phyloP scores from a whole-genome alignment of 1,140 invertebrate genomes.

The Nephotettix cincticeps region DNA sequence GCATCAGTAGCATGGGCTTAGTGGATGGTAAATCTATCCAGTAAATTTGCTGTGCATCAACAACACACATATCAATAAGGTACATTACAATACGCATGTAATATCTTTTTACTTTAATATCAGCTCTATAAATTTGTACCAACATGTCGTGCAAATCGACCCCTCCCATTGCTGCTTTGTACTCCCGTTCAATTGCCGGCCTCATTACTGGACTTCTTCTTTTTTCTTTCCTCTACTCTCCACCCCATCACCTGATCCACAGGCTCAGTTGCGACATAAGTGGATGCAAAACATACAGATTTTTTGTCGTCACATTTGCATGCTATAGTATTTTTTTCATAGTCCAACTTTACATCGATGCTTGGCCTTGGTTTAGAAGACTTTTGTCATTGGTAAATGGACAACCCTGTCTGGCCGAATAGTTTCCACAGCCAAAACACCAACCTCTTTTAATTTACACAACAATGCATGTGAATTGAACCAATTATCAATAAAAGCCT shows the following conservation, averaged over 20 bases:
- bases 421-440: conserved; percentile 32
- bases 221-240: conserved; percentile 29
- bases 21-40: conserved; percentile 4
- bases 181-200: conserved; percentile 27
- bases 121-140: conserved; percentile 36
- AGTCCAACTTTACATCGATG: conserved; percentile 28
- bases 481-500: conserved; percentile 36
- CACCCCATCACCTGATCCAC: conserved; percentile 28
- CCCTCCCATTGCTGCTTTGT: conserved; percentile 39
- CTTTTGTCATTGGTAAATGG: conserved; percentile 32
- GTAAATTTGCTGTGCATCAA: conserved; percentile 40
- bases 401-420: conserved; percentile 31
- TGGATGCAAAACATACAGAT: conserved; percentile 28
- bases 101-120: conserved; percentile 37
- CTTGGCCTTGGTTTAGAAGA: conserved; percentile 30
- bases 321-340: conserved; percentile 21
- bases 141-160: conserved; percentile 41
- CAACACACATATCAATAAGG: conserved; percentile 40
- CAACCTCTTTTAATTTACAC: conserved; percentile 14
- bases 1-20: not conserved
- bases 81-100: conserved; percentile 39
- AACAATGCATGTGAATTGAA: conserved; percentile 33
- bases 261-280: conserved; percentile 30
- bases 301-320: conserved; percentile 34
- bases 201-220: conserved; percentile 19